A percentile compares a stretch with the other conserved stretches of the same genome.
Evolutionary conservation across 2,888 invertebrate genomes (phyloP).

Genomic region (Drepanosiphum platanoidis): DNA sequence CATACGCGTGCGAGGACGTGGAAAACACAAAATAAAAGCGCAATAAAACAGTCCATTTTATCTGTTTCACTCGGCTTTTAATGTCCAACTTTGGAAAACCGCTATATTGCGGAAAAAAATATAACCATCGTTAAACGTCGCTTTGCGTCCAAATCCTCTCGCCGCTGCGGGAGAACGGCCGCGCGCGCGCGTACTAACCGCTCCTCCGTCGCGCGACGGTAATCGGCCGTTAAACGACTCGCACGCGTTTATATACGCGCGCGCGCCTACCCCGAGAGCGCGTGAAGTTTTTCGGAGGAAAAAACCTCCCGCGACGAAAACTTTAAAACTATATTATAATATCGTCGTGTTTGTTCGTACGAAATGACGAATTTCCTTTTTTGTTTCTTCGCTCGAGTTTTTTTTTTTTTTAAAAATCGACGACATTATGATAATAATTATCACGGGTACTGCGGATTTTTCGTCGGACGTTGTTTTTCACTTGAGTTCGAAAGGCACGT

Average conservation of each 20-base stretch:
- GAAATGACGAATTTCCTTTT: background rate
- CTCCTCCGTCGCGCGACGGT: background rate
- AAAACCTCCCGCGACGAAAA: background rate
- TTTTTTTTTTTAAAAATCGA: background rate
- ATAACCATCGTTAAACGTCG: conserved; percentile 46
- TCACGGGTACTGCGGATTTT: too few relatives aligned
- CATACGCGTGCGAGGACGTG: conserved; percentile 36
- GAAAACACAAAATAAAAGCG: conserved; percentile 51
- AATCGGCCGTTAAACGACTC: background rate
- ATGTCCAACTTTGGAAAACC: conserved; percentile 51
- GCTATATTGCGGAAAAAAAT: conserved; percentile 40
- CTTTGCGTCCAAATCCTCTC: conserved; percentile 48
- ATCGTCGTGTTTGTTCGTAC: background rate
- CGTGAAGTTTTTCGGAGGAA: too few relatives aligned
- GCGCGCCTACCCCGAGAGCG: background rate
- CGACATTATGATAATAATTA: too few relatives aligned
- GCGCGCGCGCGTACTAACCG: background rate
- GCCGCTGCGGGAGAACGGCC: background rate
- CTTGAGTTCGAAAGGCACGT: background rate
- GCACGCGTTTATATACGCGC: background rate
- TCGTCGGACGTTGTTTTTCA: background rate
- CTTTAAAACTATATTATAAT: background rate
- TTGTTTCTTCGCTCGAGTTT: background rate
- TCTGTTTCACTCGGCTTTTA: conserved; percentile 55
- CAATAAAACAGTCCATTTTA: conserved; percentile 60